A percentile compares a stretch with the other conserved stretches of the same genome.
phyloP scores from a whole-genome alignment of 2,888 invertebrate species.

The Autographa gamma region DNA sequence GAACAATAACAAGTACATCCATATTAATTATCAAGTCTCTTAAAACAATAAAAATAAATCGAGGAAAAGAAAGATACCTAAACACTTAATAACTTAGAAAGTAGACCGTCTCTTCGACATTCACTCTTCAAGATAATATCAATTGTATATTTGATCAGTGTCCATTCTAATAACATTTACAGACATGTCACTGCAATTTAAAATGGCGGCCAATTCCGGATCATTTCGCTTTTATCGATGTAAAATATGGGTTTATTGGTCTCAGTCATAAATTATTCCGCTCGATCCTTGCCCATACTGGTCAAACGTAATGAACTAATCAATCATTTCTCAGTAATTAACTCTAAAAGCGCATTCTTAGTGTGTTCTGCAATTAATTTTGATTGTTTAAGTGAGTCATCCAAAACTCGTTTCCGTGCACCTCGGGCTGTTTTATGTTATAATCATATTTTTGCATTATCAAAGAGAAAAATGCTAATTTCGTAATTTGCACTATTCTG shows the following conservation, averaged over 20 bases:
- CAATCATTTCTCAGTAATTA: conserved; percentile 11
- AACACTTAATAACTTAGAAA: neutral
- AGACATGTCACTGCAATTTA: neutral
- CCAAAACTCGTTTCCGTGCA: neutral
- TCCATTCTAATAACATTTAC: neutral
- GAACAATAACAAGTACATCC: neutral
- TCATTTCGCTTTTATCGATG: conserved; percentile 3
- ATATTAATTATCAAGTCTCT: neutral
- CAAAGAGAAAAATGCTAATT: neutral
- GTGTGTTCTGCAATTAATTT: neutral
- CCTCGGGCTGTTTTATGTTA: neutral
- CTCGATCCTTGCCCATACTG: neutral
- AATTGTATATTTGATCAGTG: neutral
- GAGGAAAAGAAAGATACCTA: neutral
- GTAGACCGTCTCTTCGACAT: neutral
- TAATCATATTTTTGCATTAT: neutral
- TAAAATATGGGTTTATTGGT: conserved; percentile 10
- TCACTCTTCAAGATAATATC: neutral
- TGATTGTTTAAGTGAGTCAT: conserved; percentile 4
- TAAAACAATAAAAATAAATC: neutral
- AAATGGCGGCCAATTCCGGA: neutral
- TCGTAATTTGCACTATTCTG: neutral
- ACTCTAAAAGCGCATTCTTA: conserved; percentile 3
- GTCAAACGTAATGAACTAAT: conserved; percentile 2
- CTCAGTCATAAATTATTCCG: neutral